Base-by-base conservation (phyloP, 1,140 invertebrate genomes). In the Polypedilum vanderplanki region DNA sequence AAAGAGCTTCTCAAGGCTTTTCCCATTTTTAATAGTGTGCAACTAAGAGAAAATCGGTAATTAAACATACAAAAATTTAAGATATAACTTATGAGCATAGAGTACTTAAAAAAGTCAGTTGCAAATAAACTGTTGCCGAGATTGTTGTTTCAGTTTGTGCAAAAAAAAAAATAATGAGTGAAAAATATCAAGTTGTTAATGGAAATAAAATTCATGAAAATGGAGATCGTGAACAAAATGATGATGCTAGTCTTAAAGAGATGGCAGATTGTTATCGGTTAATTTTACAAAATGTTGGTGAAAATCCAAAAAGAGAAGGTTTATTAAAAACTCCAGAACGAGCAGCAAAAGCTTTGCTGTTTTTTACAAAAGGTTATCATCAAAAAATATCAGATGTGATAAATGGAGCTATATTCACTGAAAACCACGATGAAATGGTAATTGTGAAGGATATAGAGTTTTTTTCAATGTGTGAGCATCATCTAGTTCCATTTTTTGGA, bases 371-470 rank as follows among this genome's bases (percentile, higher is more conserved):
- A 70, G 65, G 65, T 18, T 70, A 70, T 70, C 24, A 33, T 5
- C 24, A 57, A 57, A 1, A 57, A 57, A 15, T 57, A 15, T 7
- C 17, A 70, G 65, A 70, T 9, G 18, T 70, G 9, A 70, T 70
- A 18, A 70, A 70, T 20, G 65, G 18, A 8, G 65, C 65, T 5
- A 70, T 70, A 18, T 70, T 70, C 18, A 22, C 17, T 0, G 65
- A 70, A 70, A 70, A 70, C 20, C 65, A 70, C 17, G 65, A 70
- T 70, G 65, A 70, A 20, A 70, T 70, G 65, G 65, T 70, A 0
- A 70, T 70, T 70, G 65, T 70, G 3, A 70, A 70, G 65, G 65
- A 70, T 10, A 70, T 70, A 20, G 65, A 70, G 10, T 18, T 70
- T n/a, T 70, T 70, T 20, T 18, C 15, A n/a, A 70, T 70, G 65